Evolutionary conservation across 2,888 invertebrate genomes (phyloP).

Genomic region (Pyrrhia umbra): DNA sequence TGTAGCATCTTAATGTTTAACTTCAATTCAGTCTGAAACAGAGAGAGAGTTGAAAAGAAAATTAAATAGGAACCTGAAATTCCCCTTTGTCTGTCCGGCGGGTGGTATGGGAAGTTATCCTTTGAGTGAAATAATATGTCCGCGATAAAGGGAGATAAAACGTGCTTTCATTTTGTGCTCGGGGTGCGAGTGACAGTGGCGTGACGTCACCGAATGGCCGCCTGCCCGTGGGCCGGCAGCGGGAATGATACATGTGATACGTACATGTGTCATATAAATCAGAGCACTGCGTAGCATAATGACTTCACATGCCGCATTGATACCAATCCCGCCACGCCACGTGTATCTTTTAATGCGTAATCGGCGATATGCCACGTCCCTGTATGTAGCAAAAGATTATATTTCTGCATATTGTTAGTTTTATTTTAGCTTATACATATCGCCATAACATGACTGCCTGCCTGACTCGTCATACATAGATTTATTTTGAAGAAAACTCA

Average conservation of each 20-base stretch:
- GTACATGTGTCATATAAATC: conserved; percentile 71
- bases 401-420: not conserved
- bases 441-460: not conserved
- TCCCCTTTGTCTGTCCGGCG: conserved; percentile 61
- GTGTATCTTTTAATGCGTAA: conserved; percentile 35
- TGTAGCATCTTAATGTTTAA: conserved; percentile 57
- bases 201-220: conserved; percentile 73
- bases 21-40: conserved; percentile 49
- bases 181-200: conserved; percentile 76
- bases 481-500: not conserved
- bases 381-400: not conserved
- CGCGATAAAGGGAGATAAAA: conserved; percentile 78
- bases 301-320: conserved; percentile 35
- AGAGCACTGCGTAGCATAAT: conserved; percentile 61
- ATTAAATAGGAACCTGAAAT: conserved; percentile 55
- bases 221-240: conserved; percentile 41
- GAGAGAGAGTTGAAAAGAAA: conserved; percentile 52
- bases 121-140: conserved; percentile 75
- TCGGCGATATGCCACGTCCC: conserved; percentile 18
- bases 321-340: conserved; percentile 30
- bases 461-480: not conserved
- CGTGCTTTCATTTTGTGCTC: conserved; percentile 76
- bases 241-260: conserved; percentile 58
- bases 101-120: conserved; percentile 63
- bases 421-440: not conserved